Evolutionary conservation across 2,888 invertebrate species (phyloP).

Genomic region (Lasioglossum oenotherae): DNA sequence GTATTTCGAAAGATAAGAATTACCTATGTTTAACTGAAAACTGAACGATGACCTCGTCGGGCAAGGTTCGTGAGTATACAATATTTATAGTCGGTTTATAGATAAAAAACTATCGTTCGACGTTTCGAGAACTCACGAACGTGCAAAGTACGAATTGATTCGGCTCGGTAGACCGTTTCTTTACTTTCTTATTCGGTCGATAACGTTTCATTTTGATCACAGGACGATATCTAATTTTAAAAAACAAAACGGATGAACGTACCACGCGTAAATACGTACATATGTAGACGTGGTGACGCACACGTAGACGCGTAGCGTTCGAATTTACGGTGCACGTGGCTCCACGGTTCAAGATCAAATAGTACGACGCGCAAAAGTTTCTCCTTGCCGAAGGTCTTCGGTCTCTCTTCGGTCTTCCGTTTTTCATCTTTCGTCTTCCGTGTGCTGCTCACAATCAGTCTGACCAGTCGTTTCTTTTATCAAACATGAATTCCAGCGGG

Average conservation of each 20-base stretch:
- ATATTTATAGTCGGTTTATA: neutral
- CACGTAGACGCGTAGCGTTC: neutral
- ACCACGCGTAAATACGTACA: neutral
- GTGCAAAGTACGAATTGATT: neutral
- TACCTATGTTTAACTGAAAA: neutral
- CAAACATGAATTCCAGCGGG: neutral
- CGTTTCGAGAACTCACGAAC: neutral
- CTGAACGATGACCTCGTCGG: neutral
- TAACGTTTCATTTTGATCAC: neutral
- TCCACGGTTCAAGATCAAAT: conserved; percentile 33
- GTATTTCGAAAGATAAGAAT: neutral
- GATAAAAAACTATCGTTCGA: neutral
- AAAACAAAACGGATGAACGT: conserved; percentile 1
- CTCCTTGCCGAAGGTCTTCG: conserved; percentile 37
- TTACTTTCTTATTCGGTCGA: neutral
- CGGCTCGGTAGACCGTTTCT: neutral
- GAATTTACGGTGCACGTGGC: conserved; percentile 40
- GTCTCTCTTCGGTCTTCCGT: conserved; percentile 8
- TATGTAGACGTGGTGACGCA: neutral
- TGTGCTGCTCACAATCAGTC: neutral
- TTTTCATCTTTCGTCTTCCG: conserved; percentile 15
- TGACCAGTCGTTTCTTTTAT: conserved; percentile 12
- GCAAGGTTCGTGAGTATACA: neutral
- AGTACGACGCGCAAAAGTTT: conserved; percentile 49
- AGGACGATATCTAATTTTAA: neutral